Percentiles rank a stretch among this genome's conserved stretches.
These are phyloP conservation scores for Raillietiella orientalis DNA, from an alignment of 2,888 invertebrate species.

Conservation along the genomic window DNA sequence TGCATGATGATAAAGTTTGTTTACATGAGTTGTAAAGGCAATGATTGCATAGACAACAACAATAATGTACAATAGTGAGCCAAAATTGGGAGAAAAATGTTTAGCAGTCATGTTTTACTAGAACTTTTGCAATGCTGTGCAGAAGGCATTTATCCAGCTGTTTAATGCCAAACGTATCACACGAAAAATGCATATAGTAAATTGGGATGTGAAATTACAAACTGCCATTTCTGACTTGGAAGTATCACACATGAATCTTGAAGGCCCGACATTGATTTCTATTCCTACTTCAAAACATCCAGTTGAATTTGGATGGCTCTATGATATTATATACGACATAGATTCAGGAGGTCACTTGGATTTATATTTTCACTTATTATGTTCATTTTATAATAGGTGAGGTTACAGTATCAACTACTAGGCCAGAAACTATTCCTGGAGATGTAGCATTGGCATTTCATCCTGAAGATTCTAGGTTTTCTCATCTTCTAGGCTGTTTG, in stretches of 20 bases:
- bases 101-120: not conserved
- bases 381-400: not conserved
- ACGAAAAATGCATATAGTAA: not conserved
- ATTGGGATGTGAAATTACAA: not conserved
- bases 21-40: too few relatives aligned
- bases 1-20: too few relatives aligned
- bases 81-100: too few relatives aligned
- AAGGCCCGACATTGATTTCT: too few relatives aligned
- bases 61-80: too few relatives aligned
- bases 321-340: not conserved
- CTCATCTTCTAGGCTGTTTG: not conserved
- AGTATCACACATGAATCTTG: not conserved
- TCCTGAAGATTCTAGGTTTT: not conserved
- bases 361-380: not conserved
- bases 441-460: not conserved
- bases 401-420: not conserved
- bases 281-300: too few relatives aligned
- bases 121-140: not conserved
- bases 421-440: slow-evolving; percentile 1
- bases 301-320: slow-evolving; percentile 1
- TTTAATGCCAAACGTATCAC: not conserved
- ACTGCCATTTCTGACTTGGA: not conserved
- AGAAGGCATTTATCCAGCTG: not conserved
- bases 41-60: too few relatives aligned
- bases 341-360: not conserved